A percentile compares a stretch with the other conserved stretches of the same genome.
Conservation (phyloP, 2,113 vertebrate genomes). For the Phycodurus eques region DNA sequence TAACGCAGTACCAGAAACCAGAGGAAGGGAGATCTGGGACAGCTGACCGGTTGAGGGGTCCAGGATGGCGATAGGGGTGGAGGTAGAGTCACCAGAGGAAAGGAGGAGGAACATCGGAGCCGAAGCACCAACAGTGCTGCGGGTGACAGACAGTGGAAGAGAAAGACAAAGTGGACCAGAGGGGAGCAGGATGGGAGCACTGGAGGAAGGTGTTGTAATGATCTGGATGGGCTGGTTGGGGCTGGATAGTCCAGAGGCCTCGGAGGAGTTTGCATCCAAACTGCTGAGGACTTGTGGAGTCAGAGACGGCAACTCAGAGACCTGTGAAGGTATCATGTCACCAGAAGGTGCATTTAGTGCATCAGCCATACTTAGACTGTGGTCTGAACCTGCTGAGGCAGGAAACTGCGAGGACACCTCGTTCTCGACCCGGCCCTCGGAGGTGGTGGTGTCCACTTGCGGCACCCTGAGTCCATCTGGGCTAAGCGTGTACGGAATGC, state of each 20-base stretch:
- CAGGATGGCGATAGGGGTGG: conserved; percentile 60
- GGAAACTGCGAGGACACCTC: conserved; percentile 4
- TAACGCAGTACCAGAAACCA: conserved; percentile 32
- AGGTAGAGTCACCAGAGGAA: conserved; percentile 63
- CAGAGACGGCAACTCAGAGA: conserved; percentile 12
- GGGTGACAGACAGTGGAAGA: conserved; percentile 60
- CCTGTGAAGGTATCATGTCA: conserved; percentile 28
- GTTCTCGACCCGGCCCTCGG: conserved; percentile 11
- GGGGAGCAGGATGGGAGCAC: conserved; percentile 52
- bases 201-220: conserved; percentile 50
- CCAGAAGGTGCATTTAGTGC: conserved; percentile 32
- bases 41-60: conserved; percentile 57
- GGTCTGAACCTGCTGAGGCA: background rate
- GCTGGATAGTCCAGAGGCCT: conserved; percentile 21
- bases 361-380: conserved; percentile 47
- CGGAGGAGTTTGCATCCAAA: conserved; percentile 18
- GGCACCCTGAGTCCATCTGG: conserved; percentile 72
- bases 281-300: conserved; percentile 1
- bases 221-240: conserved; percentile 64
- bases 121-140: conserved; percentile 50
- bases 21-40: conserved; percentile 62
- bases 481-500: conserved; percentile 74
- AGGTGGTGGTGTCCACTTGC: conserved; percentile 52
- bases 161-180: conserved; percentile 55
- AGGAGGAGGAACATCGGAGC: conserved; percentile 70